These are phyloP conservation scores for Coptodon rendalli DNA, from an alignment of 2,113 vertebrate genomes.

Conservation along the genomic window DNA sequence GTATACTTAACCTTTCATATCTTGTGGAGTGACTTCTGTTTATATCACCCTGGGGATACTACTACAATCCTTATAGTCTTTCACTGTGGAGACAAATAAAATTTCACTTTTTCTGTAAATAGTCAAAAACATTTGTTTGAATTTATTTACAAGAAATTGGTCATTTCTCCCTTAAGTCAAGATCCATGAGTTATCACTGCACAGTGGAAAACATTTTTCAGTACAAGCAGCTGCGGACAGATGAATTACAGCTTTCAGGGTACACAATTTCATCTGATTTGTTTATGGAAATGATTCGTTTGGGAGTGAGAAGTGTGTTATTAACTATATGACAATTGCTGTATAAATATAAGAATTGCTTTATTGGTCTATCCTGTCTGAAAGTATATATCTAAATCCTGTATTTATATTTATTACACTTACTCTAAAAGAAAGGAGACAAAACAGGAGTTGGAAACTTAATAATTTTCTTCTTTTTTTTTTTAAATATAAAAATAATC, in stretches of 20 bases:
- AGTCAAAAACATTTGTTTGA: not conserved
- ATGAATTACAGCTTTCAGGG: not conserved
- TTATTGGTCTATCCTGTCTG: not conserved
- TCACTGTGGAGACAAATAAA: constrained; percentile 6
- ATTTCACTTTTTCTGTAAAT: not conserved
- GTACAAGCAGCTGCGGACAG: not conserved
- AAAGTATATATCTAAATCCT: not conserved
- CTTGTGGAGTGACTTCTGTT: not conserved
- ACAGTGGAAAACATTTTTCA: not conserved
- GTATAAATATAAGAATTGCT: not conserved
- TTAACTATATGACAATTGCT: not conserved
- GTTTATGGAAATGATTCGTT: not conserved
- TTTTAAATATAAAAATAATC: constrained; percentile 49
- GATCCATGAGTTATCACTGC: not conserved
- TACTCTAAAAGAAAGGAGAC: constrained; percentile 42
- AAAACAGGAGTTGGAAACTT: constrained; percentile 39
- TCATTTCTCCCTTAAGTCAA: not conserved
- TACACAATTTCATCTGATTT: not conserved
- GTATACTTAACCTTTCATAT: not conserved
- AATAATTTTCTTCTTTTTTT: constrained; percentile 34
- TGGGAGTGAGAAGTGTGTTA: not conserved
- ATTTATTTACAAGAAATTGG: constrained; percentile 9
- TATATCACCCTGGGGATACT: not conserved
- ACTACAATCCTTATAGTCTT: not conserved
- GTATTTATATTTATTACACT: not conserved